Percentiles rank a stretch among this genome's conserved stretches.
phyloP scores from a whole-genome alignment of 2,888 invertebrate species.

The Eumacrocentrus americanus region DNA sequence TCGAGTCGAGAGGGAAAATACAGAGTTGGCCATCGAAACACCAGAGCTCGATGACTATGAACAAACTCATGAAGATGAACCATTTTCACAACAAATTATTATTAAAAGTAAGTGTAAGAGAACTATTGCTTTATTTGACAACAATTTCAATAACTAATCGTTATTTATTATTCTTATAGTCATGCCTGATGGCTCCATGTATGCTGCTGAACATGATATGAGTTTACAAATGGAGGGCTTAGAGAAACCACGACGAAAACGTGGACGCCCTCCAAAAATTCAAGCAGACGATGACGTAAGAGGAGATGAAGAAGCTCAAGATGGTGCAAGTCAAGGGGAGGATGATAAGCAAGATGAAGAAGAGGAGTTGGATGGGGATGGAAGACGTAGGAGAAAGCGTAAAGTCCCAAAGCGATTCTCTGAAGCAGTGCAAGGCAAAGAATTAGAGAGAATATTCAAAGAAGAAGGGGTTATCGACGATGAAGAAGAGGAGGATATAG shows the following conservation, averaged over 20 bases:
- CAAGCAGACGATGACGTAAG: conserved; percentile 53
- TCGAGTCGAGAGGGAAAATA: conserved; percentile 42
- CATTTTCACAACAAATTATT: conserved; percentile 62
- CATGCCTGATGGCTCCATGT: conserved; percentile 68
- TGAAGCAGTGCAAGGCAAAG: conserved; percentile 70
- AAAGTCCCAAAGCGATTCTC: conserved; percentile 70
- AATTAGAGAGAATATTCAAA: conserved; percentile 74
- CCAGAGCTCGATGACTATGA: conserved; percentile 38
- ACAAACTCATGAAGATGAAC: conserved; percentile 46
- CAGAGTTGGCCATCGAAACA: conserved; percentile 40
- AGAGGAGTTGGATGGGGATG: conserved; percentile 63
- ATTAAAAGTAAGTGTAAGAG: conserved; percentile 61
- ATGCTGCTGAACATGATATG: conserved; percentile 71
- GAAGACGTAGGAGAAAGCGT: conserved; percentile 67
- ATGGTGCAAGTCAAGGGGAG: conserved; percentile 52
- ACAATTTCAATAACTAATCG: not conserved
- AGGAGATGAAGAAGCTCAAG: conserved; percentile 39
- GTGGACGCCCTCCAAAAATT: conserved; percentile 73
- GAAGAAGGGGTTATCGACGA: conserved; percentile 75
- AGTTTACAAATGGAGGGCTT: conserved; percentile 70
- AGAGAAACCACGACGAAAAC: conserved; percentile 71
- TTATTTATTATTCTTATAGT: conserved; percentile 61
- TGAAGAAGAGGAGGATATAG: conserved; percentile 62
- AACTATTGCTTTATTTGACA: not conserved
- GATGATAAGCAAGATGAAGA: conserved; percentile 56